These are phyloP conservation scores for Andrena haemorrhoa DNA, from an alignment of 2,888 invertebrate genomes.

Conservation along the genomic window DNA sequence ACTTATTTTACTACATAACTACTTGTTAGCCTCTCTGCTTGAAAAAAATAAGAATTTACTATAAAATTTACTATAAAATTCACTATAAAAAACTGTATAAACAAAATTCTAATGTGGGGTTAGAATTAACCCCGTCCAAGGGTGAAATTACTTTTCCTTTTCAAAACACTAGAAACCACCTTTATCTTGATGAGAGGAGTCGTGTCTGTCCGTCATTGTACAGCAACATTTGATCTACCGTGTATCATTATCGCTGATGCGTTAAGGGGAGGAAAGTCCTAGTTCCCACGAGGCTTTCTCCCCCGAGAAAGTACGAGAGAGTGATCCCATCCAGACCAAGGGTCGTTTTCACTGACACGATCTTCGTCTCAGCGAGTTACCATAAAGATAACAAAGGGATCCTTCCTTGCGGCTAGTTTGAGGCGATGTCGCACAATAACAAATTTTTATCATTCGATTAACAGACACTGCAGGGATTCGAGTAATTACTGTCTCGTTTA, in stretches of 20 bases:
- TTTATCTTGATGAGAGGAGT: no score
- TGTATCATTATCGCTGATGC: conserved; percentile 21
- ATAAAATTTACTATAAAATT: no score
- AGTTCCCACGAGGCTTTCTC: background rate
- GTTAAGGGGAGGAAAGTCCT: background rate
- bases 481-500: background rate
- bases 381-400: conserved; percentile 21
- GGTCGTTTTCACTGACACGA: conserved; percentile 5
- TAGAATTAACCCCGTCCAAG: no score
- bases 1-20: no score
- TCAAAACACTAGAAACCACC: no score
- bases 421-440: background rate
- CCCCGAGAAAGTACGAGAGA: background rate
- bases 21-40: no score
- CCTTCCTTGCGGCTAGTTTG: background rate
- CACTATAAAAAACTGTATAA: no score
- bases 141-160: no score
- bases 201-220: no score
- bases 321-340: background rate
- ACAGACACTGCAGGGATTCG: background rate
- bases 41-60: no score
- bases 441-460: conserved; percentile 3
- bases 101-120: no score
- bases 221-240: background rate
- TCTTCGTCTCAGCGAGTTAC: background rate